A percentile compares a stretch with the other conserved stretches of the same genome.
Evolutionary conservation across 2,888 invertebrate genomes (phyloP).

Genomic region (Diplazon laetatorius): DNA sequence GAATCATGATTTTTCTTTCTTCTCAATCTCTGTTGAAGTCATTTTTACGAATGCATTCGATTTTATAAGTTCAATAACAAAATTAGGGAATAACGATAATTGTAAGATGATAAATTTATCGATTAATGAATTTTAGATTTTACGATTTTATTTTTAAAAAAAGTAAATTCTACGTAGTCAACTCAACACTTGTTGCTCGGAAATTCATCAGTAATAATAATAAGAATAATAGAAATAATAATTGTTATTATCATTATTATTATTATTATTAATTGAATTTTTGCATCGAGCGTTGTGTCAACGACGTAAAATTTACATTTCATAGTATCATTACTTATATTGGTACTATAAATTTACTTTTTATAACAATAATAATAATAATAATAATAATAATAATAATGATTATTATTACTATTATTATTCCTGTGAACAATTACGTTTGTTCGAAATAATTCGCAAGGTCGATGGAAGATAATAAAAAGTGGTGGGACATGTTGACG

Average conservation of each 20-base stretch:
- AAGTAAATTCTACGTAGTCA: not conserved
- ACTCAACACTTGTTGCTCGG: too few relatives aligned
- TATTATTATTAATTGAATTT: not conserved
- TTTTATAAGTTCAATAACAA: too few relatives aligned
- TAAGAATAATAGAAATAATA: not conserved
- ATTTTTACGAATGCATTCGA: not conserved
- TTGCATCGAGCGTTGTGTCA: too few relatives aligned
- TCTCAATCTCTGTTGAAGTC: too few relatives aligned
- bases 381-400: slow-evolving; percentile 2
- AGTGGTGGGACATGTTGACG: not conserved
- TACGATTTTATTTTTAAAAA: slow-evolving; percentile 4
- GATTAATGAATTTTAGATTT: slow-evolving; percentile 8
- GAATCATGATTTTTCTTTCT: too few relatives aligned
- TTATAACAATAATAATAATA: too few relatives aligned
- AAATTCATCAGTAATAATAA: not conserved
- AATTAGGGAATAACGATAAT: not conserved
- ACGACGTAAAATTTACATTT: too few relatives aligned
- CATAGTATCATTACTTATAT: too few relatives aligned
- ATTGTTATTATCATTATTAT: too few relatives aligned
- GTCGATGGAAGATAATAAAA: not conserved
- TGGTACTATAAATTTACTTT: too few relatives aligned
- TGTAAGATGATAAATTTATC: not conserved
- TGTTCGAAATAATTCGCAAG: not conserved
- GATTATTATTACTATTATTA: too few relatives aligned
- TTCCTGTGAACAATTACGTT: not conserved